These are phyloP conservation scores for Drosophila antonietae DNA, from an alignment of 2,888 invertebrate genomes.

Conservation along the genomic window DNA sequence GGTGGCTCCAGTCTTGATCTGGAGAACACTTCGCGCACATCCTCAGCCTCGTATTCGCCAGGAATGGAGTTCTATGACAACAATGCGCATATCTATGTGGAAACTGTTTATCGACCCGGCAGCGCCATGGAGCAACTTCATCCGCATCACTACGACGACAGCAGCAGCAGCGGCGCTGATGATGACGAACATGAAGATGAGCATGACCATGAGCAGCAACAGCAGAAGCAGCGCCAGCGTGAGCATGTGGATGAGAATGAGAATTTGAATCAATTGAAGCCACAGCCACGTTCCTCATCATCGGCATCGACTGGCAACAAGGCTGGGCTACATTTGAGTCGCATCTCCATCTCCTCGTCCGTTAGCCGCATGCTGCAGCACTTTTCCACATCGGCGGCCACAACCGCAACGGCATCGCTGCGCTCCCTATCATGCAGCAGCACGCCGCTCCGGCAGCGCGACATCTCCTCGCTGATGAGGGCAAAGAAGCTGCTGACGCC, in stretches of 20 bases:
- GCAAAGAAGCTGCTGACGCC: conserved; percentile 57
- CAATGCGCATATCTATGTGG: conserved; percentile 66
- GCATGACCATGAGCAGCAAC: conserved; percentile 38
- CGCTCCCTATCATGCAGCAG: conserved; percentile 88
- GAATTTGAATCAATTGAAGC: conserved; percentile 36
- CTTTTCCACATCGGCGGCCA: conserved; percentile 85
- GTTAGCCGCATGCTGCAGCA: conserved; percentile 90
- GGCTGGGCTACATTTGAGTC: conserved; percentile 75
- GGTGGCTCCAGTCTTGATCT: conserved; percentile 81
- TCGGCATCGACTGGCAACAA: conserved; percentile 40
- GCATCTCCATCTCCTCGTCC: conserved; percentile 86
- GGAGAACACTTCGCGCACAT: conserved; percentile 82
- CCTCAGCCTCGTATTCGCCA: conserved; percentile 71
- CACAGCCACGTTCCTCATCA: conserved; percentile 51
- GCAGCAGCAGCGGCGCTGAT: conserved; percentile 35
- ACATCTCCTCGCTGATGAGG: conserved; percentile 18
- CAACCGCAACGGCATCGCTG: conserved; percentile 85
- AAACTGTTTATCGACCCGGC: conserved; percentile 66
- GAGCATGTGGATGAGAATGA: conserved; percentile 52
- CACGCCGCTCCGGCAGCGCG: conserved; percentile 77
- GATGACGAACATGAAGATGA: conserved; percentile 40
- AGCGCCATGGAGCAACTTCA: conserved; percentile 72
- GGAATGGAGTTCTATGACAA: conserved; percentile 73
- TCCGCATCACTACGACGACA: conserved; percentile 62
- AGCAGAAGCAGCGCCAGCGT: conserved; percentile 26